Evolutionary conservation across 2,888 invertebrate genomes (phyloP), one percentile per base, ranked within the genome.

Genomic region (Buathra laborator): DNA sequence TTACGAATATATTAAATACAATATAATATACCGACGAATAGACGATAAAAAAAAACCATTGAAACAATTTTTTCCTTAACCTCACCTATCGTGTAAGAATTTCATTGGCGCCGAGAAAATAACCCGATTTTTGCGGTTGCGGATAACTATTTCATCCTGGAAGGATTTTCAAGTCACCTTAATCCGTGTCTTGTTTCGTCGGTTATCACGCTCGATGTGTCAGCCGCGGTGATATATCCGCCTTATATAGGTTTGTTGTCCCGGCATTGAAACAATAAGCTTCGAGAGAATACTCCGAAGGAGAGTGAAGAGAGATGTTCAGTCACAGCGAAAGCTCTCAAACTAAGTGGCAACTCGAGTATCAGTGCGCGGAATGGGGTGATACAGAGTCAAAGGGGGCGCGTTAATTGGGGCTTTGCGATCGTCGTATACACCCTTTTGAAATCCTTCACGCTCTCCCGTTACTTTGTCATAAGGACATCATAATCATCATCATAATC

Each of bases 341-440:
- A 53, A 71, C 53, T 16, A 56, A 71, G 71, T 56, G 71, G 53
- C 53, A 53, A 53, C 71, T 53, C 19, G 71, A 71, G 48, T 71
- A 53, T 53, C 37, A 37, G 37, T 53, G 37, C n/a, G 46, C 29
- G 51, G 71, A 51, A 71, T 53, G 19, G 71, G 71, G 53, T 16
- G 53, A 51, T 51, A n/a, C 51, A 6, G 51, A 51, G 51, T 51
- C 51, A 51, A 51, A 51, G 16, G n/a, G 51, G 51, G 51, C 51
- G 51, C n/a, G 51, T 51, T 51, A 51, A 51, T 19, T 51, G 51
- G 51, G 16, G 51, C 16, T 51, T 16, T n/a, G 51, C 51, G n/a
- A 37, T 7, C 37, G 37, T 37, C 37, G 37, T 37, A 37, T 16
- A 16, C 16, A 51, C 51, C 51, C 51, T 16, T 51, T 51, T n/a